These are phyloP conservation scores for Brachionus asplanchnoidis DNA, from an alignment of 1,140 invertebrate genomes.

Conservation along the genomic window DNA sequence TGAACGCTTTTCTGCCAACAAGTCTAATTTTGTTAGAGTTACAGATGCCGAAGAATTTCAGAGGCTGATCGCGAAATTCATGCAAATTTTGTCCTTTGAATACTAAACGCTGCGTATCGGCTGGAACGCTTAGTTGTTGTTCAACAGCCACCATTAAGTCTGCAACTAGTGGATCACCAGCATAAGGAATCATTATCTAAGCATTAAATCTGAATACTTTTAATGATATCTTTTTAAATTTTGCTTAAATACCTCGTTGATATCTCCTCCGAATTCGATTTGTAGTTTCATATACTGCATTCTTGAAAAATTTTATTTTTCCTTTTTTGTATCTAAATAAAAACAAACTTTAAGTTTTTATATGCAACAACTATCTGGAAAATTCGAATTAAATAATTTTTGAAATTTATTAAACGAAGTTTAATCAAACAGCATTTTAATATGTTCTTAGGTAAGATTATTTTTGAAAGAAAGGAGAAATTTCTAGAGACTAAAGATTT, in stretches of 20 bases:
- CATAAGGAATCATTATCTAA: slow-evolving; percentile 28
- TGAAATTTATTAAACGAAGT: too few species aligned
- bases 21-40: slow-evolving; percentile 18
- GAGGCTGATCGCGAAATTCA: neutral
- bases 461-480: neutral
- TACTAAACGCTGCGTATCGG: neutral
- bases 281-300: slow-evolving; percentile 41
- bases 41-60: slow-evolving; percentile 21
- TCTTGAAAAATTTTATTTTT: neutral
- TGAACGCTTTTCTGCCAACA: slow-evolving; percentile 36
- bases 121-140: slow-evolving; percentile 33
- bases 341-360: neutral
- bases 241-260: neutral
- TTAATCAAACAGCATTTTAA: neutral
- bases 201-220: neutral
- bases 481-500: neutral
- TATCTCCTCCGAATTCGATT: slow-evolving; percentile 37
- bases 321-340: neutral
- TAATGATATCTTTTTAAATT: neutral
- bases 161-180: slow-evolving; percentile 22
- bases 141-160: slow-evolving; percentile 41
- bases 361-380: neutral
- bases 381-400: neutral
- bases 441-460: neutral
- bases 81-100: slow-evolving; percentile 41